Percentiles rank a stretch among this genome's conserved stretches.
phyloP scores from a whole-genome alignment of 2,113 vertebrate genomes.

The Ibidorhyncha struthersii region DNA sequence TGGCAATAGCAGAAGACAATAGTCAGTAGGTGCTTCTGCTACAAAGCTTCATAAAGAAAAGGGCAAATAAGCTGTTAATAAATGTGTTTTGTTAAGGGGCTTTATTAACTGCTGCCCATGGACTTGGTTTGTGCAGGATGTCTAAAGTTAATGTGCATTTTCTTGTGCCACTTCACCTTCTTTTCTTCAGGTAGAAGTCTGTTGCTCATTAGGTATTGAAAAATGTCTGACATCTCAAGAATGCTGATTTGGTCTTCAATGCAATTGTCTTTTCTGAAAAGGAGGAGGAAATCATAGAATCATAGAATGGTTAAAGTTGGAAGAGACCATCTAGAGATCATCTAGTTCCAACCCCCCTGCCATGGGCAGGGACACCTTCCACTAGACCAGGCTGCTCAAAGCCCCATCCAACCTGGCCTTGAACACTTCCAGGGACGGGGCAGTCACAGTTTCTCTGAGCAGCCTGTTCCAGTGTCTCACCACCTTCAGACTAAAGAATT shows the following conservation, averaged over 20 bases:
- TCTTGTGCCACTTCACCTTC: not conserved
- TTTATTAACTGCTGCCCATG: not conserved
- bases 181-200: not conserved
- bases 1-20: not conserved
- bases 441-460: too few species aligned
- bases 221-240: not conserved
- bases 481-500: too few species aligned
- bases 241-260: not conserved
- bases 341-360: too few species aligned
- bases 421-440: too few species aligned
- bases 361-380: too few species aligned
- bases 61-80: not conserved
- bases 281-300: not conserved
- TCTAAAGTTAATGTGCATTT: not conserved
- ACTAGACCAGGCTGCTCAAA: too few species aligned
- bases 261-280: not conserved
- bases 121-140: not conserved
- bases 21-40: not conserved
- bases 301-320: too few species aligned
- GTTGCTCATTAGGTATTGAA: not conserved
- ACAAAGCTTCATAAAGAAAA: not conserved
- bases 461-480: too few species aligned
- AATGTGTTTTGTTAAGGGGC: not conserved
- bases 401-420: too few species aligned
- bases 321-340: too few species aligned